Base-by-base conservation (phyloP, 2,797 vertebrate genomes). In the Muscicapa comitata region DNA sequence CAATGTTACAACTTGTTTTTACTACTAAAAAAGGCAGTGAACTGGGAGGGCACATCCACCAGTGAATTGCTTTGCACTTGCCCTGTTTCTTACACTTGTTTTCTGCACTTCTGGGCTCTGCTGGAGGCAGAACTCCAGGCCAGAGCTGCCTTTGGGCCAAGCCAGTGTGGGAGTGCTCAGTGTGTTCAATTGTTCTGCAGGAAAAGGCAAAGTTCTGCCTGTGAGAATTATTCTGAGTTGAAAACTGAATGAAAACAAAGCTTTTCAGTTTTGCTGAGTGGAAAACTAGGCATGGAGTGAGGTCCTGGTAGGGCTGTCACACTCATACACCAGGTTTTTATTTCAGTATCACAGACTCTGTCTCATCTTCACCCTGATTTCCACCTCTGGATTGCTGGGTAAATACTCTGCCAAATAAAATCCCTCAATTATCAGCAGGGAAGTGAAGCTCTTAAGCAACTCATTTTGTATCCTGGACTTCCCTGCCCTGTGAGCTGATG, bases 1-100 rank as follows among this genome's bases (percentile, higher is more conserved):
- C 96, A 96, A 42, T 31, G 61, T 71, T 61, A 74, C 85, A 77
- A 91, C 91, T 96, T 89, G 85, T 38, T 91, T 93, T 86, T 80
- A 31, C 94, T 96, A 91, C 96, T 96, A 96, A 96, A 96, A 95
- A 96, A 96, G 96, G 96, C 96, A 95, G 91, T 47, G 80, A 82
- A 77, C 45, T 87, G 75, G 89, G 91, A 96, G 95, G 89, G 72
- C 54, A 77, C 83, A 89, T 74, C 40, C 57, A 79, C 61, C 29
- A 84, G 23, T 59, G 42, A 79, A 31, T 82, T 71, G 72, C 61
- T 92, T 77, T 66, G 71, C 63, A 31, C 35, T 92, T 91, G 53
- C 89, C 57, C 29, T 55, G 29, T 74, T 91, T 89, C 89, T 89
- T 87, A 45, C 48, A 45, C 43, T 89, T 84, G 67, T 85, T 95